Conservation (phyloP, 2,797 vertebrate genomes). For the Scolopax rusticola region DNA sequence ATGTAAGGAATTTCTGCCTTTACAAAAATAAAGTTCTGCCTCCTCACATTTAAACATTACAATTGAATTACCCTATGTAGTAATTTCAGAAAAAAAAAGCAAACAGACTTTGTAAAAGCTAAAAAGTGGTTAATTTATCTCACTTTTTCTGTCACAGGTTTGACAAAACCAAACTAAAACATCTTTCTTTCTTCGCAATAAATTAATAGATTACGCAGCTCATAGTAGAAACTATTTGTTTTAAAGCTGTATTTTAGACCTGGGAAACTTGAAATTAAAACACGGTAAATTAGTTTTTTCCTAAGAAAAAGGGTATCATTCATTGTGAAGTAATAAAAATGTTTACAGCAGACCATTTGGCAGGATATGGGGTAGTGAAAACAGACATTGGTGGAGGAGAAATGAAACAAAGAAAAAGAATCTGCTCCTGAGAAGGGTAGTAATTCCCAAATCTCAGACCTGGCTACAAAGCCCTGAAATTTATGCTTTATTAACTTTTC, state of each 20-base stretch:
- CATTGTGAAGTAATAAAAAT: not conserved
- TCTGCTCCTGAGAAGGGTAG: not conserved
- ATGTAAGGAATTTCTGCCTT: not conserved
- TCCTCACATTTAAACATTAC: not conserved
- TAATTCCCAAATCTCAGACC: not conserved
- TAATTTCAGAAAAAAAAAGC: not conserved
- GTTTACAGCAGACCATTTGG: not conserved
- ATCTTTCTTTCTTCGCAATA: not conserved
- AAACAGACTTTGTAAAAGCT: not conserved
- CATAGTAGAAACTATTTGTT: not conserved
- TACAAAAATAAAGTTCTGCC: not conserved
- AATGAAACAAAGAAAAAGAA: not conserved
- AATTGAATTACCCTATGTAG: not conserved
- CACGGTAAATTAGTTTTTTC: not conserved
- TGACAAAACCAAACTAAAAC: not conserved
- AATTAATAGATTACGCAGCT: not conserved
- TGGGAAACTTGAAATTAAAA: not conserved
- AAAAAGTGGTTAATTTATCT: not conserved
- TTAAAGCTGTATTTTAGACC: not conserved
- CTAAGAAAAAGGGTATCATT: not conserved
- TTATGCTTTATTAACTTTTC: not conserved
- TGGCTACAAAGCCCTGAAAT: not conserved
- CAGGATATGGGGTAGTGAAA: not conserved
- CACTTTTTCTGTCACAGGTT: not conserved
- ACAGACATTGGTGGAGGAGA: not conserved